Conservation (phyloP, 1,140 invertebrate genomes). For the Drosophila miranda region DNA sequence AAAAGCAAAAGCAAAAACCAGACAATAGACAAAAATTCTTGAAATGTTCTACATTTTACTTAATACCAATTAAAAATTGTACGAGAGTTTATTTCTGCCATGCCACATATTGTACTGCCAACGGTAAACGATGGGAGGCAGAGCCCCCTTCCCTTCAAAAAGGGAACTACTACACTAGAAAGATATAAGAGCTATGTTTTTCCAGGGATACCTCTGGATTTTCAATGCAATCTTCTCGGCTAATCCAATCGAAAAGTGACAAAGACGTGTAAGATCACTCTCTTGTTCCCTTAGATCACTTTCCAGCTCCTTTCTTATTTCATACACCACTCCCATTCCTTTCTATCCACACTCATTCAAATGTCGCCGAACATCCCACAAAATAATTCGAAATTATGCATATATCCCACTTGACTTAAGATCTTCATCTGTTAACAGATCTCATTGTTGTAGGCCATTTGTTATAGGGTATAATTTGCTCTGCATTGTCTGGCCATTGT, state of each 20-base stretch:
- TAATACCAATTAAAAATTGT: slow-evolving; percentile 40
- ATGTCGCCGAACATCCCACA: slow-evolving; percentile 1
- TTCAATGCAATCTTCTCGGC: too few relatives aligned
- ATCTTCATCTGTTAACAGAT: slow-evolving; percentile 36
- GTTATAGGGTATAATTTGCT: slow-evolving; percentile 43
- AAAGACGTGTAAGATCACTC: too few relatives aligned
- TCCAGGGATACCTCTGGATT: too few relatives aligned
- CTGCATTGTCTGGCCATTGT: slow-evolving; percentile 42
- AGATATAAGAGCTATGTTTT: too few relatives aligned
- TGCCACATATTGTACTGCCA: slow-evolving; percentile 9
- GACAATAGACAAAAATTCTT: slow-evolving; percentile 6
- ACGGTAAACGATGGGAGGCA: slow-evolving; percentile 11
- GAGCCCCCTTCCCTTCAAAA: too few relatives aligned
- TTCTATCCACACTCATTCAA: neutral
- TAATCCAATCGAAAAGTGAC: too few relatives aligned
- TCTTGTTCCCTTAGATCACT: too few relatives aligned
- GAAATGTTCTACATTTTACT: slow-evolving; percentile 49
- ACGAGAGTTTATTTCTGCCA: neutral
- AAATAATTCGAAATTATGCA: slow-evolving; percentile 31
- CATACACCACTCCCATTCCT: neutral
- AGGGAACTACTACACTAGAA: too few relatives aligned
- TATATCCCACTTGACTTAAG: slow-evolving; percentile 33
- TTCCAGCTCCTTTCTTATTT: too few relatives aligned
- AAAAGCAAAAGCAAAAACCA: slow-evolving; percentile 1
- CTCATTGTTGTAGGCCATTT: slow-evolving; percentile 28